These are phyloP conservation scores for Actinopyga echinites DNA, from an alignment of 53 echinoderm and acorn worm genomes.

Conservation along the genomic window DNA sequence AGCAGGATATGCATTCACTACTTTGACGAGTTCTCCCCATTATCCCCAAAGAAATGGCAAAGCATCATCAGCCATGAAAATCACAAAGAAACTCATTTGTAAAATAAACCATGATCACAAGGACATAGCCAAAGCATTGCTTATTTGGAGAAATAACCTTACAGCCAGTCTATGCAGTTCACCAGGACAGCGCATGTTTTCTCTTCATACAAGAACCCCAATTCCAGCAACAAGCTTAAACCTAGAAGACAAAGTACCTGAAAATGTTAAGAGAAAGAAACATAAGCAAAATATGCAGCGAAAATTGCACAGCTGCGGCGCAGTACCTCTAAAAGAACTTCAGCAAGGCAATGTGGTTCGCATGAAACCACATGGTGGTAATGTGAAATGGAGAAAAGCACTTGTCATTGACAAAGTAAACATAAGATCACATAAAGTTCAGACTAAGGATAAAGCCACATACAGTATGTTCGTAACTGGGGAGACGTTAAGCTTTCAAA, in stretches of 20 bases:
- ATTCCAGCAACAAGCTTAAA: neutral
- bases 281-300: neutral
- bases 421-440: neutral
- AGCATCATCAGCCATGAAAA: conserved; percentile 34
- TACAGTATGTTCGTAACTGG: neutral
- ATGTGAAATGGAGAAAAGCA: neutral
- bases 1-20: conserved; percentile 29
- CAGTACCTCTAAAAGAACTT: neutral
- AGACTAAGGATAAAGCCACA: neutral
- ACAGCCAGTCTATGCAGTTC: conserved; percentile 29
- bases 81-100: conserved; percentile 29
- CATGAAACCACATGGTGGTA: neutral
- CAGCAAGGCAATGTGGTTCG: conserved; percentile 1
- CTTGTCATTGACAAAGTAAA: neutral
- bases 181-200: conserved; percentile 56
- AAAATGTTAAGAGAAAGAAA: neutral
- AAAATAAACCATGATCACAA: conserved; percentile 41
- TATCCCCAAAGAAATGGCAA: conserved; percentile 47
- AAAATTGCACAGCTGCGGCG: neutral
- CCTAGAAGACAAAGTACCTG: neutral
- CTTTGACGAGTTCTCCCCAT: conserved; percentile 28
- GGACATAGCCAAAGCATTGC: conserved; percentile 31
- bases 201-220: conserved; percentile 15
- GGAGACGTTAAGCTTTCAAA: neutral
- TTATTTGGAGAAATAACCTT: conserved; percentile 49